A percentile compares a stretch with the other conserved stretches of the same genome.
These are phyloP conservation scores for Axinella damicornis DNA, from an alignment of 37 sponge, comb jelly and placozoan species.

Conservation along the genomic window DNA sequence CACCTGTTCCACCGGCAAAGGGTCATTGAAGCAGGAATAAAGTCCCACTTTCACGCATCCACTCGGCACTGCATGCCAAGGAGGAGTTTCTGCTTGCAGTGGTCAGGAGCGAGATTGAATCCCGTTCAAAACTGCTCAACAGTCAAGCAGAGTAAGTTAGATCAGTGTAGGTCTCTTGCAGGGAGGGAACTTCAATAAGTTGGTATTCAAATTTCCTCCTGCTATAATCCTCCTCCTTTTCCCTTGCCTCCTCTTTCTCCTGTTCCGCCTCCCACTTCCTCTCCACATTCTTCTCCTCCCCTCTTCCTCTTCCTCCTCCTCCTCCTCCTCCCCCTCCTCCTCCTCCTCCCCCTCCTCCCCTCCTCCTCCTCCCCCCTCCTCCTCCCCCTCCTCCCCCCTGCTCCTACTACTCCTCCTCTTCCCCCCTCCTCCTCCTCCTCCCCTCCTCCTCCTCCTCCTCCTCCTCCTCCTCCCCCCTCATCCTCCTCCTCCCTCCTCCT, in stretches of 20 bases:
- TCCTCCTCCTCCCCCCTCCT: background rate
- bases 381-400: background rate
- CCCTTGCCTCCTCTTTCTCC: background rate
- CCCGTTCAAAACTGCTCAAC: conserved; percentile 3
- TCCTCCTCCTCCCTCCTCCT: background rate
- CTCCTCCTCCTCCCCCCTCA: background rate
- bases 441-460: background rate
- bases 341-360: background rate
- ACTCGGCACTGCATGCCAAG: background rate
- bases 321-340: background rate
- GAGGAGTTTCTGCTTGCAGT: conserved; percentile 20
- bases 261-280: background rate
- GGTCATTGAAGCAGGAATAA: conserved; percentile 1
- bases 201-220: too few species aligned
- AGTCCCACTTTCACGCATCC: conserved; percentile 33
- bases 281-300: background rate
- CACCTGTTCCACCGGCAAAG: background rate
- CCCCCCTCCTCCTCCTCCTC: background rate
- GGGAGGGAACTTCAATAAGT: background rate
- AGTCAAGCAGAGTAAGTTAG: conserved; percentile 38
- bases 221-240: too few species aligned
- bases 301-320: background rate
- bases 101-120: conserved; percentile 15
- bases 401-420: background rate
- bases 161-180: too few species aligned